Evolutionary conservation across 2,113 vertebrate genomes (phyloP).

Genomic region (Porphyrio hochstetteri): DNA sequence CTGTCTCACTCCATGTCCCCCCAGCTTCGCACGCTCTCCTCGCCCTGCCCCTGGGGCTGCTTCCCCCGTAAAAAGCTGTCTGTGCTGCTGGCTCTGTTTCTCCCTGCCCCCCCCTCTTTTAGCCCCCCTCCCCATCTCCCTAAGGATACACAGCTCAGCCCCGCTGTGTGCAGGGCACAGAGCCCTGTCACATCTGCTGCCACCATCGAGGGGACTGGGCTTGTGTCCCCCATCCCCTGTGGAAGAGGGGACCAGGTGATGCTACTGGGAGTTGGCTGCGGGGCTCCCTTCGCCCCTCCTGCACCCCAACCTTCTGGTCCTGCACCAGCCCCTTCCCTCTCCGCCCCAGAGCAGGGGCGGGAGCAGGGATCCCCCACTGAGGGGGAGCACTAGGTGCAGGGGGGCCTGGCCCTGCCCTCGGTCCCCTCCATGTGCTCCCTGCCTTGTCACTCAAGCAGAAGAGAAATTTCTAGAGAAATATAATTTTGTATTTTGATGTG

Average conservation of each 20-base stretch:
- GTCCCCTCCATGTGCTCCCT: background rate
- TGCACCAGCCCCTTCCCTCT: background rate
- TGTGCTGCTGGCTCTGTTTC: slow-evolving; percentile 25
- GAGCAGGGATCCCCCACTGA: background rate
- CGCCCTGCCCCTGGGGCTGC: background rate
- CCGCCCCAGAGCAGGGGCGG: background rate
- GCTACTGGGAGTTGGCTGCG: background rate
- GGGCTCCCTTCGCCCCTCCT: background rate
- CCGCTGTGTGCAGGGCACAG: background rate
- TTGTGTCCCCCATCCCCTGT: background rate
- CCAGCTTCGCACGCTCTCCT: background rate
- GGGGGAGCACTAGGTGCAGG: background rate
- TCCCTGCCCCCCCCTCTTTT: too few relatives aligned
- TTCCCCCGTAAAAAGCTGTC: slow-evolving; percentile 25
- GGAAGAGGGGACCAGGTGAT: background rate
- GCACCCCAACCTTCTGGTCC: background rate
- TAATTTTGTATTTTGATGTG: slow-evolving; percentile 93
- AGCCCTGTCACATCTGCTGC: background rate
- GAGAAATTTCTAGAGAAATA: slow-evolving; percentile 86
- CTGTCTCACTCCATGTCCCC: background rate
- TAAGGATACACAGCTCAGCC: background rate
- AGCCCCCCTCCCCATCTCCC: background rate
- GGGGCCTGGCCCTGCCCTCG: background rate
- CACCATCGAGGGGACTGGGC: background rate
- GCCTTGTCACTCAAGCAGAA: slow-evolving; percentile 20